Evolutionary conservation across 2,797 vertebrate genomes (phyloP).

Genomic region (Sylvia borin): DNA sequence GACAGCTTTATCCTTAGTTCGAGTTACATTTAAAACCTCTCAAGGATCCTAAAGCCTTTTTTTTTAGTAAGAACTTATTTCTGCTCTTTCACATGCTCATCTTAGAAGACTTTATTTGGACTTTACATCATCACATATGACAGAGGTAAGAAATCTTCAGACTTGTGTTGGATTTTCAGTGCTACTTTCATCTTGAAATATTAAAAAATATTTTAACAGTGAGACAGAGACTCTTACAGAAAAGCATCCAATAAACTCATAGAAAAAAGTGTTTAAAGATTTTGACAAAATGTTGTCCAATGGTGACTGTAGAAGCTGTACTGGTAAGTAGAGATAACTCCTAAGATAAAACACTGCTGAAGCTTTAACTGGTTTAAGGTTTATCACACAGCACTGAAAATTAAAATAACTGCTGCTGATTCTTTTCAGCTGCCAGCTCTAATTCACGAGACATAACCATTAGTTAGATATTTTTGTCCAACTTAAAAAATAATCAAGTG

Average conservation of each 20-base stretch:
- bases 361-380: not conserved
- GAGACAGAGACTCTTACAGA: not conserved
- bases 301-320: not conserved
- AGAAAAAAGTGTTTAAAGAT: not conserved
- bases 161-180: not conserved
- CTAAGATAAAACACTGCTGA: not conserved
- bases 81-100: not conserved
- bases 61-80: not conserved
- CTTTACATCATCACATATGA: not conserved
- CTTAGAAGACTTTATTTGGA: not conserved
- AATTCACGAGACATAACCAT: not conserved
- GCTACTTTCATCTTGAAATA: not conserved
- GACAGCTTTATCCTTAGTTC: not conserved
- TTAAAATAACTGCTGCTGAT: not conserved
- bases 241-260: not conserved
- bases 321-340: not conserved
- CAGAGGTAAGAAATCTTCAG: not conserved
- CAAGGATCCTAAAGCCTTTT: accelerated
- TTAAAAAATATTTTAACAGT: not conserved
- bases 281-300: not conserved
- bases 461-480: not conserved
- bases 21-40: not conserved
- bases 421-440: not conserved
- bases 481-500: not conserved
- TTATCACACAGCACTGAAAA: not conserved